These are phyloP conservation scores for Diceros bicornis DNA, from an alignment of 2,797 vertebrate species.

Conservation along the genomic window DNA sequence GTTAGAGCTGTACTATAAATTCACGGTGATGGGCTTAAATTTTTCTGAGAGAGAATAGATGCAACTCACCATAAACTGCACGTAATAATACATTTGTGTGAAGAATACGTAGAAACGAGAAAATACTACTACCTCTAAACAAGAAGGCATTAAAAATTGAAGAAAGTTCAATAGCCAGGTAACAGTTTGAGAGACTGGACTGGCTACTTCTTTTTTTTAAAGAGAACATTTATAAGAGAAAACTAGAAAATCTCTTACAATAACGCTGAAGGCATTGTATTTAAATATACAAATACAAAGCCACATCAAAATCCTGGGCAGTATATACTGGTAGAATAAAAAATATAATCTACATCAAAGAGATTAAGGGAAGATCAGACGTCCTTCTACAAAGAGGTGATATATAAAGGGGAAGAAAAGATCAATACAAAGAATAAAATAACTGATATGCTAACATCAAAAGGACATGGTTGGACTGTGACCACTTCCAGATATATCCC, in stretches of 20 bases:
- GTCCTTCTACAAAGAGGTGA: constrained; percentile 40
- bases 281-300: constrained; percentile 71
- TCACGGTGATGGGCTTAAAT: background rate
- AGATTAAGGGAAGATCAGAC: constrained; percentile 53
- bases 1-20: constrained; percentile 4
- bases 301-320: constrained; percentile 63
- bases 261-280: constrained; percentile 51
- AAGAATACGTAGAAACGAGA: constrained; percentile 22
- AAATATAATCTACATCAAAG: constrained; percentile 61
- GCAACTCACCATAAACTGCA: constrained; percentile 5
- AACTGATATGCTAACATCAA: constrained; percentile 44
- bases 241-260: constrained; percentile 62
- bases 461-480: constrained; percentile 3
- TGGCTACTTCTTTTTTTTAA: background rate
- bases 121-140: constrained; percentile 54
- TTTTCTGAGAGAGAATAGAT: constrained; percentile 1
- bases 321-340: constrained; percentile 47
- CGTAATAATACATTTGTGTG: constrained; percentile 32
- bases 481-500: constrained; percentile 26
- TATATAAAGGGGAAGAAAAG: constrained; percentile 42
- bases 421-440: constrained; percentile 56
- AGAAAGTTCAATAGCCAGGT: constrained; percentile 14
- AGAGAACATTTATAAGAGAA: constrained; percentile 28
- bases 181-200: constrained; percentile 4
- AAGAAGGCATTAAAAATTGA: constrained; percentile 47